Conservation (phyloP, 2,888 invertebrate species). For the Acanthoscelides obtectus region DNA sequence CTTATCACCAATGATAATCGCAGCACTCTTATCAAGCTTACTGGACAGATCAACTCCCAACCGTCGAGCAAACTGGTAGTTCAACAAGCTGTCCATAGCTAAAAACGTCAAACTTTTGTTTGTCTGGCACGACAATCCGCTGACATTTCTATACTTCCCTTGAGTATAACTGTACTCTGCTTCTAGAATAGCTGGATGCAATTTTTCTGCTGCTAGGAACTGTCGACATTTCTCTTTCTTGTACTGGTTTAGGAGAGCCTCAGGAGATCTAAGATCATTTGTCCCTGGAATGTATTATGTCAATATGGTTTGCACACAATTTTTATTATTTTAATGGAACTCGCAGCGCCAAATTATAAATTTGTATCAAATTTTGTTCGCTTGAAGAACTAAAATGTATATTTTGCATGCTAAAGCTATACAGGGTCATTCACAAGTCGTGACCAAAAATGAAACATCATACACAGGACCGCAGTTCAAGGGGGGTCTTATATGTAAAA, state of each 20-base stretch:
- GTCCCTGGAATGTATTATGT: conserved; percentile 2
- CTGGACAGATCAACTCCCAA: conserved; percentile 65
- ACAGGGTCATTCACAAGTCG: too few species aligned
- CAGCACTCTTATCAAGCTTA: conserved; percentile 59
- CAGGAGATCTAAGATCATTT: conserved; percentile 44
- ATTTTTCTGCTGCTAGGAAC: conserved; percentile 43
- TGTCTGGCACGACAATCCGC: conserved; percentile 51
- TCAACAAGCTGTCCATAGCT: conserved; percentile 68
- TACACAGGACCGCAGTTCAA: too few species aligned
- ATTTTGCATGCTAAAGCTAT: too few species aligned
- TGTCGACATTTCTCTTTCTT: conserved; percentile 34
- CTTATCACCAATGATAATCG: conserved; percentile 66
- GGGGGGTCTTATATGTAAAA: too few species aligned
- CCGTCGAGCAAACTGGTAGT: conserved; percentile 69
- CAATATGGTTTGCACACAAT: too few species aligned
- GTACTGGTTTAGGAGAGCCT: conserved; percentile 44
- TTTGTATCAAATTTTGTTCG: too few species aligned
- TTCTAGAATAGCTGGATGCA: conserved; percentile 43
- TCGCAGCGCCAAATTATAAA: too few species aligned
- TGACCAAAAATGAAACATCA: too few species aligned
- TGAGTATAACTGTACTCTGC: conserved; percentile 1
- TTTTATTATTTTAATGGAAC: too few species aligned
- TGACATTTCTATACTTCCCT: conserved; percentile 15
- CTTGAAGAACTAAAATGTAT: too few species aligned
- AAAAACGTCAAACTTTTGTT: conserved; percentile 61